Conservation (phyloP, 1,140 invertebrate genomes). For the Asbolus verrucosus region DNA sequence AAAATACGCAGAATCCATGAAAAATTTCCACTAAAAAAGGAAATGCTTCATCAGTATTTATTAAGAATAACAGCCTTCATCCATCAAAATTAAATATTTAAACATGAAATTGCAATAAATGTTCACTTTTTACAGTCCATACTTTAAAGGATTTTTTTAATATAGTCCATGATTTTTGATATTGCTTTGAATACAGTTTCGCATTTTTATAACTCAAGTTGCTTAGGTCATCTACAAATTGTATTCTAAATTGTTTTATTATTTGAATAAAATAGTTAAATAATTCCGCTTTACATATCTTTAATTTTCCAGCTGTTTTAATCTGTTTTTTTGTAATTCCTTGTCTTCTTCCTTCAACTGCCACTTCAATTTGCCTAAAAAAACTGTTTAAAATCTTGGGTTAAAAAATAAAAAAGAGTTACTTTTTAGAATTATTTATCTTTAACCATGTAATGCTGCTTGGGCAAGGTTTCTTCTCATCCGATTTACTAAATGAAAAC, state of each 20-base stretch:
- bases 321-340: constrained; percentile 82
- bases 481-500: constrained; percentile 67
- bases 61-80: no score
- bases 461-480: constrained; percentile 68
- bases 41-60: no score
- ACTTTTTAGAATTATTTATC: constrained; percentile 28
- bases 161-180: constrained; percentile 66
- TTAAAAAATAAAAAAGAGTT: constrained; percentile 13
- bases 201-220: constrained; percentile 66
- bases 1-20: no score
- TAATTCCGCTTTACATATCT: constrained; percentile 75
- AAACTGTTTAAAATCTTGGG: constrained; percentile 19
- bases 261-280: constrained; percentile 71
- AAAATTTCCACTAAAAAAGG: no score
- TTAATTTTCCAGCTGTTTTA: constrained; percentile 68
- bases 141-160: constrained; percentile 68
- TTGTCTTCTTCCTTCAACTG: constrained; percentile 83
- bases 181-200: constrained; percentile 66
- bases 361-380: constrained; percentile 77
- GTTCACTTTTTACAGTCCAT: constrained; percentile 71
- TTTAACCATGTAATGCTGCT: constrained; percentile 74
- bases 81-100: background rate
- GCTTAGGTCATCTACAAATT: constrained; percentile 55
- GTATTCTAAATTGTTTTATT: constrained; percentile 62
- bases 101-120: constrained; percentile 62